These are phyloP conservation scores for Elephas maximus DNA, from an alignment of 2,113 vertebrate genomes.

Conservation along the genomic window DNA sequence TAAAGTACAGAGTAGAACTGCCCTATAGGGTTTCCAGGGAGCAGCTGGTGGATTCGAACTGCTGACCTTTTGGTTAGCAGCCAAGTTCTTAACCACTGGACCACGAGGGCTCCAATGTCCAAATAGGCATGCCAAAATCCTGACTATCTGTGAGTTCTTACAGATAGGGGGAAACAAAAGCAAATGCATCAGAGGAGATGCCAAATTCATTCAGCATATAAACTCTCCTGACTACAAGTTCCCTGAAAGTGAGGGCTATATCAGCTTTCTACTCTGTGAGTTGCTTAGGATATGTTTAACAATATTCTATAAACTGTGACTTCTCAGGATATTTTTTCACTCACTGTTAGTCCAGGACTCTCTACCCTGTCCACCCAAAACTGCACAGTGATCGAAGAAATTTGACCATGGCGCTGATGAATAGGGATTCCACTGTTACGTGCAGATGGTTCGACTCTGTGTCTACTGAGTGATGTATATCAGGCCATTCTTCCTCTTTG, in stretches of 20 bases:
- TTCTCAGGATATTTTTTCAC: background rate
- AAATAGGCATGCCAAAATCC: background rate
- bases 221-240: background rate
- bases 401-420: background rate
- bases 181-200: background rate
- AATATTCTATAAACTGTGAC: background rate
- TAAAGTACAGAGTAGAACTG: too few species aligned
- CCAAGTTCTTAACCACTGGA: too few species aligned
- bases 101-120: too few species aligned
- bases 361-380: background rate
- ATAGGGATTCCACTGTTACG: background rate
- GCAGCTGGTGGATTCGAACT: too few species aligned
- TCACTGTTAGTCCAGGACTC: background rate
- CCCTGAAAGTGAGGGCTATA: background rate
- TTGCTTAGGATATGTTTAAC: background rate
- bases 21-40: too few species aligned
- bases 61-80: too few species aligned
- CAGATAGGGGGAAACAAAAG: background rate
- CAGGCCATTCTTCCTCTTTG: background rate
- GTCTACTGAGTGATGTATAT: background rate
- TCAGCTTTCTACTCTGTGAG: background rate
- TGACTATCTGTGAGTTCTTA: background rate
- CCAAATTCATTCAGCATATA: background rate
- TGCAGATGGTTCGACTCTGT: background rate
- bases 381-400: background rate